Base-by-base conservation (phyloP, 2,113 vertebrate genomes). In the Butorides virescens region DNA sequence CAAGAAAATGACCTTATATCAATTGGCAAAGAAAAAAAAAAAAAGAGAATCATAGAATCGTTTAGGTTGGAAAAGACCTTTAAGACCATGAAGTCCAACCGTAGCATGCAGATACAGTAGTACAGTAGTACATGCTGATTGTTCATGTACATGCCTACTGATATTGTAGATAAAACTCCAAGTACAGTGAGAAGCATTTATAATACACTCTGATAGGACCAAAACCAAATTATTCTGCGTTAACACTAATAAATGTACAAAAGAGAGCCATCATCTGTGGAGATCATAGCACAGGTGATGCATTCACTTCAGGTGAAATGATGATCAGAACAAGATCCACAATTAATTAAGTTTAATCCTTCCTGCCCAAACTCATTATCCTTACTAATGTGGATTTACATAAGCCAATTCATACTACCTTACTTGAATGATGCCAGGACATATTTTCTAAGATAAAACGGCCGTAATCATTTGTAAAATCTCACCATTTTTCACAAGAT, bases 291-390 rank as follows among this genome's bases (percentile, higher is more conserved):
- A 92, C 7, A 92, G 62, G n/a, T 52, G 55, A 84, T 67, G 29
- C 42, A 77, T 67, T 93, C 59, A 87, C 47, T 87, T 74, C 73
- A 88, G 52, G 34, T 90, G 62, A 91, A 90, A 78, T 37, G 52
- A 62, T 56, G n/a, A 90, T 73, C 82, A 86, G 66, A 93, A 92
- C 27, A 87, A 88, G 78, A 94, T 47, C 36, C 49, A 46, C 62
- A 88, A 53, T 63, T 95, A 88, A 95, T 90, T 76, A 92, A 88
- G 47, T 78, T 85, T 79, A 88, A 90, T 95, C 70, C 65, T 75
- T 79, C 53, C 30, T 90, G 58, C 52, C n/a, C 61, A 86, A 86
- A 82, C 44, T 86, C 78, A 52, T 90, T 82, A 92, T 42, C 75
- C 27, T 70, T 90, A 73, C 37, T 92, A 72, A 75, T 25, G 22